phyloP scores from a whole-genome alignment of 2,113 vertebrate genomes.

The Corythaeola cristata region DNA sequence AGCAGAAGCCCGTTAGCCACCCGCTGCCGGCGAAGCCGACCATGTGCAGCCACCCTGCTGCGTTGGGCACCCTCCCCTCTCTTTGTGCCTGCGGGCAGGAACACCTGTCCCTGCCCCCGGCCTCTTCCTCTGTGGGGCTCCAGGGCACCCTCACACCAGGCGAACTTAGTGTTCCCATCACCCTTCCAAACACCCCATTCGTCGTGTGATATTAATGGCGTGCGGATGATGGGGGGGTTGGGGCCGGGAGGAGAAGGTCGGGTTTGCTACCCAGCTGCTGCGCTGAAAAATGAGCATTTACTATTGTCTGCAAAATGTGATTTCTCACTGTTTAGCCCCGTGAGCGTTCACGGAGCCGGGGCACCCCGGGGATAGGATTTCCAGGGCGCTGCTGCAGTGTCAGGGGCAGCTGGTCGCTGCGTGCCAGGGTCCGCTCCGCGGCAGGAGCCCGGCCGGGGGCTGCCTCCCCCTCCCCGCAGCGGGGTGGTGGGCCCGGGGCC shows the following conservation, averaged over 20 bases:
- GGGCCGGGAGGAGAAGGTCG: not conserved
- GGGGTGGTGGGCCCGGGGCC: not conserved
- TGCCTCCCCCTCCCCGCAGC: not conserved
- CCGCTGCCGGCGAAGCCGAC: not conserved
- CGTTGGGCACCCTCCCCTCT: not conserved
- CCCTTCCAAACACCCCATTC: not conserved
- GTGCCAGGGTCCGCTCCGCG: not conserved
- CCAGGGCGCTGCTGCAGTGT: constrained; percentile 22
- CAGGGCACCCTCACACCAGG: not conserved
- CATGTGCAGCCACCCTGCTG: constrained; percentile 17
- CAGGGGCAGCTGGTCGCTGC: not conserved
- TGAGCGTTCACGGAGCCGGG: not conserved
- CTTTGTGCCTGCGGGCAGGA: not conserved
- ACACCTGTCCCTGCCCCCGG: not conserved
- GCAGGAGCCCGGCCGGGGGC: not conserved
- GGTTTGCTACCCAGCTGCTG: not conserved
- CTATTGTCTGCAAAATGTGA: not conserved
- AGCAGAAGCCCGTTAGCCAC: not conserved
- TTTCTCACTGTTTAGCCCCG: not conserved
- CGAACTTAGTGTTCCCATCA: not conserved
- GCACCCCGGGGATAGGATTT: not conserved
- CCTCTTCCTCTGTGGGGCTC: not conserved
- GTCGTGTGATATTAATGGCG: not conserved
- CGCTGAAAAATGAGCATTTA: not conserved
- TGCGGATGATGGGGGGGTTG: rapidly evolving